A percentile compares a stretch with the other conserved stretches of the same genome.
Evolutionary conservation across 2,113 vertebrate species (phyloP).

Genomic region (Hemiscyllium ocellatum): DNA sequence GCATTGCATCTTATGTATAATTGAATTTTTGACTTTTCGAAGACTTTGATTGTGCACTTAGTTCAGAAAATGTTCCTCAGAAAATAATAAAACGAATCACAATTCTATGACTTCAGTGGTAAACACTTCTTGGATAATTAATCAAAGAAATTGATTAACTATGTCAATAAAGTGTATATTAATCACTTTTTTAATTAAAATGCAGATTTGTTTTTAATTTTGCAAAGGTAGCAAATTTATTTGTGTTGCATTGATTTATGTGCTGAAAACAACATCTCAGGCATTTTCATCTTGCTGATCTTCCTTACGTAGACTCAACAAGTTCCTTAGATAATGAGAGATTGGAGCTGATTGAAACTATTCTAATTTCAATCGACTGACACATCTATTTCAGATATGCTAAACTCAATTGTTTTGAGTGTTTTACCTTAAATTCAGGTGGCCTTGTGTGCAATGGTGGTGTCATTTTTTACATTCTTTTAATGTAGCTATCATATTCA

Average conservation of each 20-base stretch:
- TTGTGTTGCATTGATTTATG: not conserved
- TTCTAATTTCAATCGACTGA: not conserved
- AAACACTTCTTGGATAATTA: not conserved
- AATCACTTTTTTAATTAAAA: slow-evolving; percentile 4
- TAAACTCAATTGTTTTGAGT: not conserved
- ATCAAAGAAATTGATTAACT: slow-evolving; percentile 1
- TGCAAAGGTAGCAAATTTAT: not conserved
- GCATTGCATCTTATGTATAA: not conserved
- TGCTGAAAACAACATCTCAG: not conserved
- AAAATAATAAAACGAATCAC: not conserved
- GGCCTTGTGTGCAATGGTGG: too few species aligned
- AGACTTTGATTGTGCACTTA: not conserved
- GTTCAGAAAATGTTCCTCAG: not conserved
- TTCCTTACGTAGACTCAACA: not conserved
- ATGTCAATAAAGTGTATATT: not conserved
- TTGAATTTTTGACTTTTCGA: not conserved
- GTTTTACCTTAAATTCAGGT: not conserved
- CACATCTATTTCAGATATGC: too few species aligned
- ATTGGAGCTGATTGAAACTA: not conserved
- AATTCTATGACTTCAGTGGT: not conserved
- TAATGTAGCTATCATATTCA: not conserved
- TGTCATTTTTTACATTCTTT: not conserved
- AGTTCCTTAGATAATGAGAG: not conserved
- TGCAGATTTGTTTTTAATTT: slow-evolving; percentile 13
- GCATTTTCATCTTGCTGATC: not conserved